These are phyloP conservation scores for Antheraea mylitta DNA, from an alignment of 1,140 invertebrate species.

Conservation along the genomic window DNA sequence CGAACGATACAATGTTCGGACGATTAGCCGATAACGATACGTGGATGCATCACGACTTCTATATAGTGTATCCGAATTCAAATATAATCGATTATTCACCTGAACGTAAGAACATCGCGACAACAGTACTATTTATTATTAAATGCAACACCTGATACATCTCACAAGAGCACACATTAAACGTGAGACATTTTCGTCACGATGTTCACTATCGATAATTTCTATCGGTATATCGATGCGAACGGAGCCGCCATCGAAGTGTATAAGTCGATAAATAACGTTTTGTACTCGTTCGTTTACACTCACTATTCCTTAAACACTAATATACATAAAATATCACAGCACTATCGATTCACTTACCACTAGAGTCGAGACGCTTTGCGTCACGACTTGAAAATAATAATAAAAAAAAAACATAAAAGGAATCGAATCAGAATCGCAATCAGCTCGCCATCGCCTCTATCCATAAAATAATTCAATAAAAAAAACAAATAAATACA, in stretches of 20 bases:
- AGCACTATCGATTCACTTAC: conserved; percentile 78
- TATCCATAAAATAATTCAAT: neutral
- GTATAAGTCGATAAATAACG: conserved; percentile 31
- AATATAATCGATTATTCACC: neutral
- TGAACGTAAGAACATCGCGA: neutral
- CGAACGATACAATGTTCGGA: neutral
- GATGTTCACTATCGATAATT: neutral
- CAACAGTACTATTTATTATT: neutral
- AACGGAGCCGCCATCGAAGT: neutral
- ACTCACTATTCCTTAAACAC: conserved; percentile 59
- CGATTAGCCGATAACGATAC: no score
- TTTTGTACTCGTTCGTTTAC: conserved; percentile 69
- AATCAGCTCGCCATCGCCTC: conserved; percentile 41
- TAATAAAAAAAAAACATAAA: conserved; percentile 57
- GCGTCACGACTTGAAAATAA: conserved; percentile 48
- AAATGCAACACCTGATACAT: neutral
- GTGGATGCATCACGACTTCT: no score
- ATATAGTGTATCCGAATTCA: neutral
- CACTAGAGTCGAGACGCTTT: conserved; percentile 64
- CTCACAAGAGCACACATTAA: neutral
- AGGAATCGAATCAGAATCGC: conserved; percentile 71
- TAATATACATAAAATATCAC: conserved; percentile 78
- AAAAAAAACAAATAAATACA: no score
- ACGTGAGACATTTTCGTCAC: neutral
- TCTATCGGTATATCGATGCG: neutral